A percentile compares a stretch with the other conserved stretches of the same genome.
Conservation (phyloP, 2,888 invertebrate species). For the Drosophila peninsularis region DNA sequence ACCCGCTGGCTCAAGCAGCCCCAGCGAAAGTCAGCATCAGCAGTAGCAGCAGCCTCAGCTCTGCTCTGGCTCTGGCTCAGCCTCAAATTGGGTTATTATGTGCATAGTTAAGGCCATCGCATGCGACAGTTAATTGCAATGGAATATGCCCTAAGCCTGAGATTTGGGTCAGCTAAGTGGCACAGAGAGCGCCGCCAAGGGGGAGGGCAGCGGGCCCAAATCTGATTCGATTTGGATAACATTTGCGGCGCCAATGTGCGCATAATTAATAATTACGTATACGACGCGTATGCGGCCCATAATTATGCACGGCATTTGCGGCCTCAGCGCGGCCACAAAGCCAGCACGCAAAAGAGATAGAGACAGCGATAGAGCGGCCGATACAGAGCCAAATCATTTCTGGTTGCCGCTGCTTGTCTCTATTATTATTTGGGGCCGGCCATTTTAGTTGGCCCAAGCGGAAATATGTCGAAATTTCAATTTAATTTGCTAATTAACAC, state of each 20-base stretch:
- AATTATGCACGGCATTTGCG: conserved; percentile 62
- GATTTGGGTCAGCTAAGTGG: conserved; percentile 70
- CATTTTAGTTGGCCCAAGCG: conserved; percentile 55
- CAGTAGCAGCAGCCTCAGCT: neutral
- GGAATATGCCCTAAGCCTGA: conserved; percentile 64
- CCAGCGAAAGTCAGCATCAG: conserved; percentile 10
- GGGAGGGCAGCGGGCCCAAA: conserved; percentile 24
- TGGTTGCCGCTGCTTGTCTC: conserved; percentile 32
- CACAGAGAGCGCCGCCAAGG: conserved; percentile 55
- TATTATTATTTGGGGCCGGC: conserved; percentile 48
- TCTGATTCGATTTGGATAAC: conserved; percentile 61
- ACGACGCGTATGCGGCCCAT: conserved; percentile 55
- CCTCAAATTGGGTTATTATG: conserved; percentile 74
- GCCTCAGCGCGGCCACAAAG: conserved; percentile 51
- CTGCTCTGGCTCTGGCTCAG: conserved; percentile 14
- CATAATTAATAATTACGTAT: conserved; percentile 65
- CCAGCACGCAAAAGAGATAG: conserved; percentile 61
- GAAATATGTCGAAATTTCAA: conserved; percentile 72
- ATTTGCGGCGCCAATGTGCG: conserved; percentile 60
- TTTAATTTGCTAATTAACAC: conserved; percentile 60
- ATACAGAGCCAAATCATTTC: conserved; percentile 29
- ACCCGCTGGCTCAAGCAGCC: neutral
- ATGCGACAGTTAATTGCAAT: conserved; percentile 72
- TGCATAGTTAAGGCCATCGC: conserved; percentile 74
- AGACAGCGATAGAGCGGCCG: conserved; percentile 2